Evolutionary conservation across 2,113 vertebrate species (phyloP), one percentile per base, ranked within the genome.

Genomic region (Heterotilapia buettikoferi): DNA sequence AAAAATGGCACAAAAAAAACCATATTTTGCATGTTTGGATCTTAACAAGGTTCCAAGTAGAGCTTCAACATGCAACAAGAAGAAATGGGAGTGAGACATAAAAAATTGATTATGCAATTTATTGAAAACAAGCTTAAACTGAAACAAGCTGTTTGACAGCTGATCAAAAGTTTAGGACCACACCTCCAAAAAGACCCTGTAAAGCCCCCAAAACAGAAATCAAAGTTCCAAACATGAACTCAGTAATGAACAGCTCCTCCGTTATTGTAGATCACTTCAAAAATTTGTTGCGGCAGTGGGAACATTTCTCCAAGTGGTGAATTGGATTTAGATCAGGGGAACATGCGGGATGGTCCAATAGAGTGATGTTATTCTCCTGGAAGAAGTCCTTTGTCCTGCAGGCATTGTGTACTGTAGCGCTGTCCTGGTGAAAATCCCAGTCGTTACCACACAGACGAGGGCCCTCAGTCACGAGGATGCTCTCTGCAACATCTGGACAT

Each of bases 381-480:
- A 53, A 21, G 52, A 53, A 53, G 52, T 21, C 52, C 29, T 3
- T 61, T 19, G 57, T 63, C 59, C 59, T 33, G 16, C 59, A 19
- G 59, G 16, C 29, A 6, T 33, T 63, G 29, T 63, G 29, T 1
- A 33, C 59, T 63, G 29, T 63, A 63, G 59, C 9, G 1, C 9
- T 63, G 59, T 63, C 18, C 59, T 63, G 31, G 5, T 36, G 59
- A 63, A 63, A 63, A 63, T 36, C 31, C 9, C 57, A 18, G 9
- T 10, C 2, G 1, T 5, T 33, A 0, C 26, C 29, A 63, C 5
- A 0, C 29, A 63, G 18, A 36, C 9, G 18, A 36, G 59, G 0
- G 59, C 31, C 16, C 6, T 63, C 59, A 1, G 59, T 33, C 59
- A 63, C 9, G 3, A 63, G 59, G 31, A 63, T 63, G 18, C 59